These are phyloP conservation scores for Clanis bilineata DNA, from an alignment of 2,888 invertebrate genomes.

Conservation along the genomic window DNA sequence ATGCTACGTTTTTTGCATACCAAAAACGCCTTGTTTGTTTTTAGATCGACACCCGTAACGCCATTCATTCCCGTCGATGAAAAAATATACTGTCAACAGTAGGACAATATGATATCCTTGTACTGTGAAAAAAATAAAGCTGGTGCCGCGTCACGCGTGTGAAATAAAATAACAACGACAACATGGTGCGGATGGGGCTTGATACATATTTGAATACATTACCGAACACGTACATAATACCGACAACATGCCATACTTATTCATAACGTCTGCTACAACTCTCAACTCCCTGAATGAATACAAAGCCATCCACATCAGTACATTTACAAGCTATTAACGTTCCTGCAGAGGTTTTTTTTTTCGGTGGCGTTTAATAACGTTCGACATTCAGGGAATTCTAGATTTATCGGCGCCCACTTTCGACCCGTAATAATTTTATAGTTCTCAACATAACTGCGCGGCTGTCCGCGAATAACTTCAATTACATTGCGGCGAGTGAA, in stretches of 20 bases:
- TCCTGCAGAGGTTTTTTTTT: neutral
- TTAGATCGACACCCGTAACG: constrained; percentile 18
- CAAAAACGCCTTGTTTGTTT: constrained; percentile 7
- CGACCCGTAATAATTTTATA: constrained; percentile 42
- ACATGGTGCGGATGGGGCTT: constrained; percentile 75
- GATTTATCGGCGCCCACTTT: constrained; percentile 41
- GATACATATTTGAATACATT: constrained; percentile 82
- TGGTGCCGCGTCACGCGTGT: constrained; percentile 70
- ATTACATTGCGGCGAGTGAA: constrained; percentile 40
- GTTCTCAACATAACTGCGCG: constrained; percentile 22
- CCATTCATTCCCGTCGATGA: constrained; percentile 27
- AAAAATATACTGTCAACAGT: constrained; percentile 41
- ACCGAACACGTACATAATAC: constrained; percentile 77
- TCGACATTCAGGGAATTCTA: constrained; percentile 33
- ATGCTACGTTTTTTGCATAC: constrained; percentile 9
- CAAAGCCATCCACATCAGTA: neutral
- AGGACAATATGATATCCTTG: constrained; percentile 57
- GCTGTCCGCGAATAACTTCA: constrained; percentile 34
- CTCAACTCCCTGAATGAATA: neutral
- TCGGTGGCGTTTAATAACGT: constrained; percentile 14
- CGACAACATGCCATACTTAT: constrained; percentile 71
- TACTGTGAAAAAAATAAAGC: constrained; percentile 69
- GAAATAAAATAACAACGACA: constrained; percentile 79
- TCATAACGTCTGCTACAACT: constrained; percentile 64
- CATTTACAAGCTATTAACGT: constrained; percentile 8